Evolutionary conservation across 2,797 vertebrate genomes (phyloP), one percentile per base, ranked within the genome.

Genomic region (Sarcoramphus papa): DNA sequence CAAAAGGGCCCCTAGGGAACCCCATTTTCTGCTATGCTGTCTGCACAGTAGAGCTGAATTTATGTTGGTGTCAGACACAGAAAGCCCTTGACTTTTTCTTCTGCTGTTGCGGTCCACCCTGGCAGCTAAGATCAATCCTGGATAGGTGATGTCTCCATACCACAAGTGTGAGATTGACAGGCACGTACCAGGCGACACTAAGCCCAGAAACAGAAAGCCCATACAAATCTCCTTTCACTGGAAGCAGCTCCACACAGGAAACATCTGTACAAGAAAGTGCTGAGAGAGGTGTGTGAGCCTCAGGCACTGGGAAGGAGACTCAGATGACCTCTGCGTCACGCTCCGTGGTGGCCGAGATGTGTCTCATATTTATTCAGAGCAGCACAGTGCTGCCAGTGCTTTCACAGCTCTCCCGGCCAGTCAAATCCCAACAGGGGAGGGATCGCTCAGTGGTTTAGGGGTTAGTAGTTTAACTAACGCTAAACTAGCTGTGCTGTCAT

Each of bases 301-400:
- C 21, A 48, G 21, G 45, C 33, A 35, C 17, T 18, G 33, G 30
- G 48, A 87, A 70, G 16, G 33, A 50, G 62, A 69, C 62, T 50
- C 41, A 62, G 37, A 72, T 43, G 70, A 85, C 23, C 64, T 40
- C 59, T 47, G n/a, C 0, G 3, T 56, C 85, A 51, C 8, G 51
- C 27, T 64, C 24, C 1, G 19, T 0, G 6, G 73, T 17, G 56
- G 33, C 25, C 0, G 8, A 69, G 51, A 59, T 8, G 6, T 3
- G 33, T 64, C 54, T n/a, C 4, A 1, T 63, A 20, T 83, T 65
- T 79, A 73, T 72, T 41, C 0, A 2, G 60, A 68, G 76, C 37
- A 81, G n/a, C 48, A 47, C 27, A 57, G 22, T 0, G 1, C 40
- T 37, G 23, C 37, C 68, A 48, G 63, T 14, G 40, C 51, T 73